A percentile compares a stretch with the other conserved stretches of the same genome.
Conservation (phyloP, 2,888 invertebrate genomes). For the Epinotia nisella region DNA sequence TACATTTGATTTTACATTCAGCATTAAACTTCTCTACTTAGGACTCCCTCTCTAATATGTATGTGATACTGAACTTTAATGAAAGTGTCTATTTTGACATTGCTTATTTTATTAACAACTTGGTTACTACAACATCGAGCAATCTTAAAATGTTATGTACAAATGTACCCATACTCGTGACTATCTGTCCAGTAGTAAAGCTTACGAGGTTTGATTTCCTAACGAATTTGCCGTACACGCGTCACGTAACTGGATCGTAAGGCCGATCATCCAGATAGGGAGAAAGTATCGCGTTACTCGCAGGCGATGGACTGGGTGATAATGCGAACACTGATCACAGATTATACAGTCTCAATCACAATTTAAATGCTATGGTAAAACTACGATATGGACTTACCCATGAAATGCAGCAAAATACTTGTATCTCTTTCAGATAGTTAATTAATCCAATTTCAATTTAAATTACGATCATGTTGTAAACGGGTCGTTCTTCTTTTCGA, state of each 20-base stretch:
- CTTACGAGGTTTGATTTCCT: conserved; percentile 32
- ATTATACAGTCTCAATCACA: conserved; percentile 13
- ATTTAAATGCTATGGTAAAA: neutral
- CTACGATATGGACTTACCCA: neutral
- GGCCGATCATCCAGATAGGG: conserved; percentile 40
- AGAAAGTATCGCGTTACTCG: conserved; percentile 44
- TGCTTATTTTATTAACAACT: neutral
- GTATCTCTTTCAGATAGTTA: neutral
- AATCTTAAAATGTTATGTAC: neutral
- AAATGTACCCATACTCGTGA: conserved; percentile 5
- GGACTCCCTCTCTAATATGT: too few relatives aligned
- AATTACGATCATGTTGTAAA: neutral
- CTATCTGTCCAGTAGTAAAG: conserved; percentile 7
- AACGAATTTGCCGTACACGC: conserved; percentile 27
- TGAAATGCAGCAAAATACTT: neutral
- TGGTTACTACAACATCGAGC: neutral
- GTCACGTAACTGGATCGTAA: conserved; percentile 43
- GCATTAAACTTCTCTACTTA: too few relatives aligned
- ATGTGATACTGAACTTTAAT: neutral
- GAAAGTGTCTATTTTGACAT: neutral
- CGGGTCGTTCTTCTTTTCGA: too few relatives aligned
- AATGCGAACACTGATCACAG: conserved; percentile 16
- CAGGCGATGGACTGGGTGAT: conserved; percentile 38
- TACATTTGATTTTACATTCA: too few relatives aligned
- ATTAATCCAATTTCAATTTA: neutral